Evolutionary conservation across 2,888 invertebrate species (phyloP).

Genomic region (Celastrina argiolus): DNA sequence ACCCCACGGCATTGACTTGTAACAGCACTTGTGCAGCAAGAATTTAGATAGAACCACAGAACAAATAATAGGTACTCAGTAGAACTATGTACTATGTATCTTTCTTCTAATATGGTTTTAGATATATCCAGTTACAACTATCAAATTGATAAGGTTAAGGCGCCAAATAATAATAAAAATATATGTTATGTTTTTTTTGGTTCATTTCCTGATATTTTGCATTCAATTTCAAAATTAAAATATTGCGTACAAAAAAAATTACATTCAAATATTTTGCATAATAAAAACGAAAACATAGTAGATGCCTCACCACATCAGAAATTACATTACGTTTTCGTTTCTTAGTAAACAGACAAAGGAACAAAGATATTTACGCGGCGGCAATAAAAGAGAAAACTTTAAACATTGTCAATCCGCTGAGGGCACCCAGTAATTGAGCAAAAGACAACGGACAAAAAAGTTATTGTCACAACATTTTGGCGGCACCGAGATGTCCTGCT

Average conservation of each 20-base stretch:
- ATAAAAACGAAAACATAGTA: slow-evolving; percentile 16
- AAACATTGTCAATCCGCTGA: slow-evolving; percentile 44
- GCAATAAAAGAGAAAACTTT: slow-evolving; percentile 64
- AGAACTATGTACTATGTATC: no score
- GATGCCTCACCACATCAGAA: neutral
- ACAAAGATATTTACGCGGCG: slow-evolving; percentile 38
- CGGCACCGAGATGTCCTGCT: slow-evolving; percentile 64
- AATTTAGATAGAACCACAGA: no score
- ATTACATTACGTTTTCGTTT: slow-evolving; percentile 17
- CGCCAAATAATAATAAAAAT: no score
- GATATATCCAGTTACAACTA: no score
- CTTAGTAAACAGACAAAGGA: slow-evolving; percentile 51
- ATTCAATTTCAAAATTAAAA: neutral
- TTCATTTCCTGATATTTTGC: no score
- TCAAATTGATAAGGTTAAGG: no score
- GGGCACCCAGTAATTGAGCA: slow-evolving; percentile 71
- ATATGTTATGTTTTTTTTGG: no score
- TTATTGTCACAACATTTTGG: slow-evolving; percentile 52
- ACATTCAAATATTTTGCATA: slow-evolving; percentile 15
- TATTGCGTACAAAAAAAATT: neutral
- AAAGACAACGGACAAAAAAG: slow-evolving; percentile 57
- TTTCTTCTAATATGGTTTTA: no score
- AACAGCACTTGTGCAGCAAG: no score
- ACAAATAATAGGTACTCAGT: no score
- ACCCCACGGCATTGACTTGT: no score